Percentiles rank a stretch among this genome's conserved stretches.
These are phyloP conservation scores for Pherbina coryleti DNA, from an alignment of 2,888 invertebrate species.

Conservation along the genomic window DNA sequence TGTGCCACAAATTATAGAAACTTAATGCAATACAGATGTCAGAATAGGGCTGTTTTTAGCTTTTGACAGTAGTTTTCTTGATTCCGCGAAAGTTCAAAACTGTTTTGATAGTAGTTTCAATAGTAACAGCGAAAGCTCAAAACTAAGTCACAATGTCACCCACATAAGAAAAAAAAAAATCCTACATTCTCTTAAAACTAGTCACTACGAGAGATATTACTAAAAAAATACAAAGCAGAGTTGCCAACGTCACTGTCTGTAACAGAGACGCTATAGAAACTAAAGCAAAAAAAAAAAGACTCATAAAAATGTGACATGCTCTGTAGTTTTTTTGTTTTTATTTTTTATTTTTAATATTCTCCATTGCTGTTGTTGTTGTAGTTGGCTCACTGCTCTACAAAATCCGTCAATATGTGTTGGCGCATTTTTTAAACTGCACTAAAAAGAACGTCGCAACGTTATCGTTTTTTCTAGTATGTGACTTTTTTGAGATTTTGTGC, in stretches of 20 bases:
- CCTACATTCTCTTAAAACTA: background rate
- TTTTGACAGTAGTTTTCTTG: no score
- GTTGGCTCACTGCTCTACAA: background rate
- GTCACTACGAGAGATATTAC: background rate
- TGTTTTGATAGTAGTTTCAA: no score
- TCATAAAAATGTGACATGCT: conserved; percentile 1
- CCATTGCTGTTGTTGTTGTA: background rate
- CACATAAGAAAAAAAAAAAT: background rate
- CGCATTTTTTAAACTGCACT: conserved; percentile 9
- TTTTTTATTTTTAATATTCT: background rate
- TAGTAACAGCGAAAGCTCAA: background rate
- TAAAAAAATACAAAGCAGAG: background rate
- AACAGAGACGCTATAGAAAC: background rate
- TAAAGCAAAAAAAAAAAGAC: background rate
- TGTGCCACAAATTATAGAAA: no score
- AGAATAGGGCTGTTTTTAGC: no score
- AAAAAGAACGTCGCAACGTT: background rate
- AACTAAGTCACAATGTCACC: conserved; percentile 19
- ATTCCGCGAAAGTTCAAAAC: background rate
- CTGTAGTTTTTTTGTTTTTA: background rate
- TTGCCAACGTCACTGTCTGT: background rate
- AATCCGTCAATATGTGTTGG: conserved; percentile 1
- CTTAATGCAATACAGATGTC: no score
- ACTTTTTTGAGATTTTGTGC: conserved; percentile 55
- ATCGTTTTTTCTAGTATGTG: conserved; percentile 54